Evolutionary conservation across 2,113 vertebrate species (phyloP).

Genomic region (Muscicapa adusta): DNA sequence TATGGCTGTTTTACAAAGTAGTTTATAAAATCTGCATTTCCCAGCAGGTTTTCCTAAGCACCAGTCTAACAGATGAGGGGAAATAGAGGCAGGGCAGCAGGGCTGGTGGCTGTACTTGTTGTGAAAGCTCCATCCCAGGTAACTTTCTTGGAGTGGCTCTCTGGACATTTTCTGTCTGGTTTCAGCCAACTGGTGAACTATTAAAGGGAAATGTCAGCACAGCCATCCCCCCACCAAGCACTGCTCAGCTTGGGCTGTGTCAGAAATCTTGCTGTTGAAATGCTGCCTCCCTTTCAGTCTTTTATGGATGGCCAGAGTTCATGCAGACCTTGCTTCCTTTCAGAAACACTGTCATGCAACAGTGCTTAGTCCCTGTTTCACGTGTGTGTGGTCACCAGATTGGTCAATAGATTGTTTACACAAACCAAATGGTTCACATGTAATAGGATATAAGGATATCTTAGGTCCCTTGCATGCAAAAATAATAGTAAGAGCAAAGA

Average conservation of each 20-base stretch:
- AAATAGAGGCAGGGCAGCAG: neutral
- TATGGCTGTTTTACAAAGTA: neutral
- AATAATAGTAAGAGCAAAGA: neutral
- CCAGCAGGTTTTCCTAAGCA: neutral
- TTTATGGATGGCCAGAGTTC: neutral
- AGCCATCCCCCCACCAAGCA: neutral
- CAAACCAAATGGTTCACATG: neutral
- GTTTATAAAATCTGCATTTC: neutral
- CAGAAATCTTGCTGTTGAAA: neutral
- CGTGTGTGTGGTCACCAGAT: neutral
- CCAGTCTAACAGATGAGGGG: neutral
- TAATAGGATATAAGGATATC: neutral
- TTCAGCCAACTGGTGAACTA: neutral
- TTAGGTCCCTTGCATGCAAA: neutral
- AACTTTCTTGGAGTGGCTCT: neutral
- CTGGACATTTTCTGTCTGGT: neutral
- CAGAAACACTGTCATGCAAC: neutral
- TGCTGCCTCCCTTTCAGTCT: neutral
- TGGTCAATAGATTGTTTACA: neutral
- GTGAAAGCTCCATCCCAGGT: neutral
- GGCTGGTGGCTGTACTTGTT: neutral
- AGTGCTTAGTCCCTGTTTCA: neutral
- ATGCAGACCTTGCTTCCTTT: neutral
- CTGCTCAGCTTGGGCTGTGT: neutral
- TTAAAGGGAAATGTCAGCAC: neutral